Evolutionary conservation across 1,140 invertebrate genomes (phyloP).

Genomic region (Cydia strobilella): DNA sequence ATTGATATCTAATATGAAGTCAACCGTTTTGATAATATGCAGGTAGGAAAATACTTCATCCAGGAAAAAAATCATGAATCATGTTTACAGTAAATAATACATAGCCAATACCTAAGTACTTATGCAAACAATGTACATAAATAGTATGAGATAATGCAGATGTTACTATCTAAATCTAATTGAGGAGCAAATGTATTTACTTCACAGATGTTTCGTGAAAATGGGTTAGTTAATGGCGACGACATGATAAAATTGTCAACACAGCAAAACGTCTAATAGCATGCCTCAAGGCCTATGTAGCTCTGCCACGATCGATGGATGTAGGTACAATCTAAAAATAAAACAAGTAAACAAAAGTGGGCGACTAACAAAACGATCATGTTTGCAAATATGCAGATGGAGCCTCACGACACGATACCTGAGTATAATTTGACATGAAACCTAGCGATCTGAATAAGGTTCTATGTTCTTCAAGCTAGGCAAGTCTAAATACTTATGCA

Average conservation of each 20-base stretch:
- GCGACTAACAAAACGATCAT: slow-evolving; percentile 29
- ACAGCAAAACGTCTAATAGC: slow-evolving; percentile 31
- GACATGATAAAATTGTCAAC: slow-evolving; percentile 12
- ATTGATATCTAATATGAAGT: slow-evolving; percentile 6
- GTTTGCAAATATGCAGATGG: slow-evolving; percentile 32
- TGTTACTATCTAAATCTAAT: slow-evolving; percentile 47
- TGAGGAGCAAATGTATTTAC: slow-evolving; percentile 46
- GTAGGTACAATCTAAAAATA: slow-evolving; percentile 28
- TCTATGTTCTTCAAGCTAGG: neutral
- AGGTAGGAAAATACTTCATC: neutral
- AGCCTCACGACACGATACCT: slow-evolving; percentile 8
- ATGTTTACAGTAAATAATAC: neutral
- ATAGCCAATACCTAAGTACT: neutral
- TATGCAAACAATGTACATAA: slow-evolving; percentile 14
- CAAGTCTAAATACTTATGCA: neutral
- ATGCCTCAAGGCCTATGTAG: slow-evolving; percentile 35
- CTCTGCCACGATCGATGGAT: slow-evolving; percentile 21
- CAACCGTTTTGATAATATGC: slow-evolving; percentile 3
- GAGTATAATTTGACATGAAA: neutral
- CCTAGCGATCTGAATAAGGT: neutral
- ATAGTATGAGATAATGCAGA: neutral
- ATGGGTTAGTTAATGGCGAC: slow-evolving; percentile 14
- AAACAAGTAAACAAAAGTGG: slow-evolving; percentile 17
- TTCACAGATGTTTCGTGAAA: neutral
- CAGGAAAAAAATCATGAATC: neutral